A percentile compares a stretch with the other conserved stretches of the same genome.
Conservation (phyloP, 2,113 vertebrate genomes). For the Jacana jacana region DNA sequence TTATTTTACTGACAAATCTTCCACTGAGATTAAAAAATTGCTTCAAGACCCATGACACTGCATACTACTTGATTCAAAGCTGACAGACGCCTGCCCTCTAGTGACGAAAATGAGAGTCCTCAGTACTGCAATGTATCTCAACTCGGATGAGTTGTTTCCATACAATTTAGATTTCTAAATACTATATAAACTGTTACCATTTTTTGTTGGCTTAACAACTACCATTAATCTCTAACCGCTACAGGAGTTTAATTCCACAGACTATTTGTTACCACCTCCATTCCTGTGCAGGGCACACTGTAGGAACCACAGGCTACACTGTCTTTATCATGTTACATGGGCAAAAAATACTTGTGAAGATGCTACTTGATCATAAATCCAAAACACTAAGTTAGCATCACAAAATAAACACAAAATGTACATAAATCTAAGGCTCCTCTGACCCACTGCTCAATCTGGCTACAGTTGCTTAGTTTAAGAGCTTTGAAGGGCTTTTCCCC, state of each 20-base stretch:
- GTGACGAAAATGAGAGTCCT: not conserved
- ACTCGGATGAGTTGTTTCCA: not conserved
- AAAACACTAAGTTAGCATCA: not conserved
- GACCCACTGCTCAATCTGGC: not conserved
- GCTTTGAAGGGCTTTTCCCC: not conserved
- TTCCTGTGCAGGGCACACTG: not conserved
- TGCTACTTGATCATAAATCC: not conserved
- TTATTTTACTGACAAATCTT: not conserved
- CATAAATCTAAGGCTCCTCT: not conserved
- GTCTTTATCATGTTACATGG: rapidly evolving
- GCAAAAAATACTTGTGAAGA: not conserved
- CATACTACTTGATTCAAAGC: not conserved
- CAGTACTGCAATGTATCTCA: not conserved
- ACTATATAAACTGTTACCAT: not conserved
- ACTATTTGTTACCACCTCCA: not conserved
- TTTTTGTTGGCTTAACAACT: not conserved
- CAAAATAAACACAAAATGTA: not conserved
- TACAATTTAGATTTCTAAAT: not conserved
- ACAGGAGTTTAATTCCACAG: not conserved
- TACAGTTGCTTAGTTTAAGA: not conserved
- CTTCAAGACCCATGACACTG: not conserved
- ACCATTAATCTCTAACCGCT: not conserved
- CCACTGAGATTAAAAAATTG: not conserved
- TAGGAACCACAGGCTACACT: not conserved
- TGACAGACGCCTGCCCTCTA: conserved; percentile 36